phyloP scores from a whole-genome alignment of 2,113 vertebrate species.

The Equus przewalskii region DNA sequence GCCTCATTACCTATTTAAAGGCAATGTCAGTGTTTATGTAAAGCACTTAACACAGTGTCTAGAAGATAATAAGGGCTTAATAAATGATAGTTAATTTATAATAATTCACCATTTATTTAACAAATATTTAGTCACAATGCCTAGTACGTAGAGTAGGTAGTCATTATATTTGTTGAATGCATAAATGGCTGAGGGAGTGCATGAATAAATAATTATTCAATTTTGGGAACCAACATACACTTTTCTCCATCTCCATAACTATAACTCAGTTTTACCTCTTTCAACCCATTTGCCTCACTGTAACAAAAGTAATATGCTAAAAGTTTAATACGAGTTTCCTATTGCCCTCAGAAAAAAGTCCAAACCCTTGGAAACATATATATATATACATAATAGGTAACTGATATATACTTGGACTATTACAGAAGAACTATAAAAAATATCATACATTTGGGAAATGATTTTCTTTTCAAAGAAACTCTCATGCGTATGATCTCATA shows the following conservation, averaged over 20 bases:
- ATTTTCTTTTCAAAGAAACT: slow-evolving; percentile 34
- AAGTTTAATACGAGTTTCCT: slow-evolving; percentile 1
- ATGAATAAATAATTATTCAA: background rate
- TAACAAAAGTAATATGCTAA: background rate
- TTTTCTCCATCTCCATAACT: background rate
- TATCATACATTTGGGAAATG: background rate
- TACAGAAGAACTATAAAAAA: slow-evolving; percentile 9
- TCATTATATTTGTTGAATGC: background rate
- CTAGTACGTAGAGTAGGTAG: background rate
- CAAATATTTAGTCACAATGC: slow-evolving; percentile 33
- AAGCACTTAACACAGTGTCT: background rate
- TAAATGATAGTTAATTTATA: slow-evolving; percentile 37
- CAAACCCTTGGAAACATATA: background rate
- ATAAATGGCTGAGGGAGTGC: background rate
- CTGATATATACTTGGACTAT: background rate
- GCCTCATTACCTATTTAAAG: background rate
- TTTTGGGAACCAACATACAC: background rate
- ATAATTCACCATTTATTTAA: background rate
- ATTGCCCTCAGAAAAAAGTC: background rate
- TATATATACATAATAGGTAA: background rate
- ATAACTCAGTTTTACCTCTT: slow-evolving; percentile 42
- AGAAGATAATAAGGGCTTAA: background rate
- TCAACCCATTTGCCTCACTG: background rate
- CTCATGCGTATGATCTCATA: background rate
- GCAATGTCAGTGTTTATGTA: background rate